Conservation (phyloP, 1,140 invertebrate genomes). For the Anastatus disparis region DNA sequence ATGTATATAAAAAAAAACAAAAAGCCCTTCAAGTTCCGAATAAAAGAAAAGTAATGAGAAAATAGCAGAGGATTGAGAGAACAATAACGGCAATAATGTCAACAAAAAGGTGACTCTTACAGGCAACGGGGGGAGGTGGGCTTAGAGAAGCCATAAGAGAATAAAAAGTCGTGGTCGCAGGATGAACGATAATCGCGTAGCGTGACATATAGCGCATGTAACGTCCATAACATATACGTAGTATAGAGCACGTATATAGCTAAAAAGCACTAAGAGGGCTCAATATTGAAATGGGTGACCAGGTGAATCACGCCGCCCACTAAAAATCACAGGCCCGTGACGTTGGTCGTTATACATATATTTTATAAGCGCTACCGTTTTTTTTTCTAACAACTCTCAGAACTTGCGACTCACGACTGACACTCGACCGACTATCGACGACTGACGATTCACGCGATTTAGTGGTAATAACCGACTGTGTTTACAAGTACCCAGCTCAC, state of each 20-base stretch:
- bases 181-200: constrained; percentile 24
- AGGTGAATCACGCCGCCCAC: constrained; percentile 69
- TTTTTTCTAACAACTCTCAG: too few relatives aligned
- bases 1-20: too few relatives aligned
- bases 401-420: too few relatives aligned
- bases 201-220: too few relatives aligned
- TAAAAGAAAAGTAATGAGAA: background rate
- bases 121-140: background rate
- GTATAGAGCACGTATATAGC: too few relatives aligned
- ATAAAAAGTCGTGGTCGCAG: too few relatives aligned
- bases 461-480: too few relatives aligned
- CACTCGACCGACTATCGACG: constrained; percentile 53
- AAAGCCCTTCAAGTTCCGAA: background rate
- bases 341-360: constrained; percentile 49
- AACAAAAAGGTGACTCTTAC: background rate
- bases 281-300: constrained; percentile 61
- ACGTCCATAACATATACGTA: too few relatives aligned
- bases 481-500: constrained; percentile 13
- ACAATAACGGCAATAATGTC: constrained; percentile 30
- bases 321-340: constrained; percentile 63
- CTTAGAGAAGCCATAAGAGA: too few relatives aligned
- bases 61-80: constrained; percentile 11
- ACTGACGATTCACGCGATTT: constrained; percentile 47
- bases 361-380: constrained; percentile 32
- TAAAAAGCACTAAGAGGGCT: constrained; percentile 46